Conservation (phyloP, 2,888 invertebrate genomes). For the Oeneis ivallda region DNA sequence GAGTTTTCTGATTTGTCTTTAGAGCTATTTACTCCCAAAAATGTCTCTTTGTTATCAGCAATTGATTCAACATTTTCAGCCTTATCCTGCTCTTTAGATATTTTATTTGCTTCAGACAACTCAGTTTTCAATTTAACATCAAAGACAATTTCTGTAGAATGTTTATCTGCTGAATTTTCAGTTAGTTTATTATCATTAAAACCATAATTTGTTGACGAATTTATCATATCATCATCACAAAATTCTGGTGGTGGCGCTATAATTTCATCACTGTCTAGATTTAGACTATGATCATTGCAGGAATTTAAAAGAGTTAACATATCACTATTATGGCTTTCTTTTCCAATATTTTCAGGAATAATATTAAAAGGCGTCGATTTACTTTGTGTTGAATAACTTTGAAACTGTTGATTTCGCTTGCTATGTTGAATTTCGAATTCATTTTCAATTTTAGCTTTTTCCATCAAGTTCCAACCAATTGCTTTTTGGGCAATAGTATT, state of each 20-base stretch:
- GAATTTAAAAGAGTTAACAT: not conserved
- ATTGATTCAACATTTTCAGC: not conserved
- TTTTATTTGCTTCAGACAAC: not conserved
- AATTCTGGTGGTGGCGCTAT: constrained; percentile 1
- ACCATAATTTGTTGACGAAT: not conserved
- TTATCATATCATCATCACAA: not conserved
- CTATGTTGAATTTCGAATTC: not conserved
- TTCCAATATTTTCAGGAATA: not conserved
- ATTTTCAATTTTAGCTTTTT: not conserved
- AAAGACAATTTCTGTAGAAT: constrained; percentile 7
- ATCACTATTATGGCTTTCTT: not conserved
- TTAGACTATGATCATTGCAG: not conserved
- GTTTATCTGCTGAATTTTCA: not conserved
- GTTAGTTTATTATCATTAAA: not conserved
- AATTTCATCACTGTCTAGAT: not conserved
- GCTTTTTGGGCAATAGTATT: not conserved
- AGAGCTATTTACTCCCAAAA: not conserved
- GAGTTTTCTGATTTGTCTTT: constrained; percentile 32
- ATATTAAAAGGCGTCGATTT: not conserved
- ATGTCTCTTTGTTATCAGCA: not conserved
- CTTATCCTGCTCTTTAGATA: not conserved
- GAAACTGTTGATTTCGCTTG: not conserved
- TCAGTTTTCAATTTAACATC: constrained; percentile 30
- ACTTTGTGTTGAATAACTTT: not conserved
- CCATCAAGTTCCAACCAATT: not conserved